phyloP scores from a whole-genome alignment of 2,113 vertebrate species.

The Cichladusa arquata region DNA sequence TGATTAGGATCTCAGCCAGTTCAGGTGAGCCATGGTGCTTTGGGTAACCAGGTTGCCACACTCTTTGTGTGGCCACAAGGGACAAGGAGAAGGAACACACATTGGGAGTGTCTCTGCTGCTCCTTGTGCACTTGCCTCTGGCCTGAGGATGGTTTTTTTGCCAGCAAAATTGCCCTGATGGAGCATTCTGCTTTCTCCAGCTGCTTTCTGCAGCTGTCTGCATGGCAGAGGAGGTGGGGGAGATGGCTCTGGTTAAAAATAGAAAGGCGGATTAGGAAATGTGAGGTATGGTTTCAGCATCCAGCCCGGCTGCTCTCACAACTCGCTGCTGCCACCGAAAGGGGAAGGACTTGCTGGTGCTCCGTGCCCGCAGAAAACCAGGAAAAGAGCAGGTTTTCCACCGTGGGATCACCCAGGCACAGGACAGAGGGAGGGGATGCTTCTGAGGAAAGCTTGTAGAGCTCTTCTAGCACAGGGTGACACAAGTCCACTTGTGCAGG shows the following conservation, averaged over 20 bases:
- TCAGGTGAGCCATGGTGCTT: not conserved
- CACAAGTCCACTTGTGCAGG: fast-evolving
- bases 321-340: conserved; percentile 36
- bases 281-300: not conserved
- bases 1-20: not conserved
- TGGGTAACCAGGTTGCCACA: too few species aligned
- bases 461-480: not conserved
- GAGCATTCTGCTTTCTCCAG: not conserved
- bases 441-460: not conserved
- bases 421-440: not conserved
- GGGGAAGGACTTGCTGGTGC: not conserved
- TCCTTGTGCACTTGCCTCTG: not conserved
- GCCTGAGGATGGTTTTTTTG: not conserved
- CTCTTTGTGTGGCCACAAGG: not conserved
- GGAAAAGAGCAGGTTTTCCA: not conserved
- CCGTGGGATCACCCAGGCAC: fast-evolving
- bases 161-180: not conserved
- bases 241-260: not conserved
- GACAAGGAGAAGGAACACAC: not conserved
- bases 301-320: not conserved
- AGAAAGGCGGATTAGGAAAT: not conserved
- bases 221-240: not conserved
- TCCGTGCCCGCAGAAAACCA: not conserved
- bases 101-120: not conserved
- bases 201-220: conserved; percentile 24